Evolutionary conservation across 2,888 invertebrate species (phyloP).

Genomic region (Notodromas monacha): DNA sequence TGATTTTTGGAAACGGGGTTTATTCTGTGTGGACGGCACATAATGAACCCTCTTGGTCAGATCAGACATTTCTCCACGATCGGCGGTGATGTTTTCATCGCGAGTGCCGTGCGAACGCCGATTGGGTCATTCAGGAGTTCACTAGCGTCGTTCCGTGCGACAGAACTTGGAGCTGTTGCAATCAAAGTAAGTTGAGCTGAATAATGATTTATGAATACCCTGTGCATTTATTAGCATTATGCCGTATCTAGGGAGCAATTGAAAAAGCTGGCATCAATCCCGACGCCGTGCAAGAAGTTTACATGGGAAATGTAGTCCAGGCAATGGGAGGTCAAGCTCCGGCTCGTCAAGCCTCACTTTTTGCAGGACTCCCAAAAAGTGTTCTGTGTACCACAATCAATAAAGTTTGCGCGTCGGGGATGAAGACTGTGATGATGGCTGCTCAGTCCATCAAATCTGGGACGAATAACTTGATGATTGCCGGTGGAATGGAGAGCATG

Average conservation of each 20-base stretch:
- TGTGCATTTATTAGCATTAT: no score
- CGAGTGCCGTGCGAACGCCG: conserved; percentile 72
- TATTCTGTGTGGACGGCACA: no score
- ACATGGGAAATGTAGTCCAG: conserved; percentile 55
- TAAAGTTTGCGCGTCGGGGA: conserved; percentile 90
- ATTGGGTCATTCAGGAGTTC: conserved; percentile 78
- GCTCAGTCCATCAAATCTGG: conserved; percentile 68
- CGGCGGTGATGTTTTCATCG: conserved; percentile 84
- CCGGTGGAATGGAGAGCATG: conserved; percentile 99
- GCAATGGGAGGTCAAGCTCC: conserved; percentile 70
- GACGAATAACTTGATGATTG: conserved; percentile 54
- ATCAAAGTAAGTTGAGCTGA: conserved; percentile 30
- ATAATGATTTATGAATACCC: no score
- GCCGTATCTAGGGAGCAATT: conserved; percentile 27
- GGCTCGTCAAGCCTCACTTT: conserved; percentile 62
- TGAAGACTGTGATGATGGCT: conserved; percentile 84
- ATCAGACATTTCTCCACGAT: no score
- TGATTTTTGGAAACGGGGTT: no score
- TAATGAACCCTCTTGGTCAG: no score
- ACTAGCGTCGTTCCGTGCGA: conserved; percentile 42
- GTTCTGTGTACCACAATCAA: conserved; percentile 76
- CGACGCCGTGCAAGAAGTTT: conserved; percentile 64
- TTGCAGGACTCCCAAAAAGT: conserved; percentile 36
- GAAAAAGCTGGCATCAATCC: conserved; percentile 46
- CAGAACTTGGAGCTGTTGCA: conserved; percentile 63